A percentile compares a stretch with the other conserved stretches of the same genome.
Conservation (phyloP, 2,888 invertebrate species). For the Watsonalla binaria region DNA sequence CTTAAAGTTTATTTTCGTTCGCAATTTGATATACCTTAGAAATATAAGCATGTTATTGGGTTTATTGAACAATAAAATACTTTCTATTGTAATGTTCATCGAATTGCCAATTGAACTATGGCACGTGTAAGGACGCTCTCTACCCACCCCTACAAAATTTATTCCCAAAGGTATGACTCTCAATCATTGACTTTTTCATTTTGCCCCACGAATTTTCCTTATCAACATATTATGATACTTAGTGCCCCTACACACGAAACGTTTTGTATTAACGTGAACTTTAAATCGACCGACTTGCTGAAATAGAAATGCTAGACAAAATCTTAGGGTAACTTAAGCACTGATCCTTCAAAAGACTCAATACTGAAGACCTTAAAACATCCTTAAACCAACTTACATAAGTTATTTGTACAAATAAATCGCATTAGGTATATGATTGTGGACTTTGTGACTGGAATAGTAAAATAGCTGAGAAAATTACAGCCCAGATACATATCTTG, state of each 20-base stretch:
- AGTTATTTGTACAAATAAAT: constrained; percentile 20
- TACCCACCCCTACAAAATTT: constrained; percentile 51
- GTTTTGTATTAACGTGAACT: background rate
- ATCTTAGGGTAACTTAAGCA: too few species aligned
- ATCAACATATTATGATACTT: constrained; percentile 19
- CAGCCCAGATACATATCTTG: constrained; percentile 56
- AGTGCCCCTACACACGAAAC: constrained; percentile 7
- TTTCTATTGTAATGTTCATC: constrained; percentile 29
- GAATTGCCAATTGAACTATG: constrained; percentile 61
- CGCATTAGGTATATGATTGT: constrained; percentile 47
- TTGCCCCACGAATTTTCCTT: constrained; percentile 26
- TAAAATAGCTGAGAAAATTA: constrained; percentile 62
- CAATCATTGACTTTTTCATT: constrained; percentile 67
- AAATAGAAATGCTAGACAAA: too few species aligned
- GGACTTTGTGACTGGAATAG: constrained; percentile 56
- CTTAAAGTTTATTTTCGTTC: background rate
- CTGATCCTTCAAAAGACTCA: too few species aligned
- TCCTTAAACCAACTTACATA: background rate
- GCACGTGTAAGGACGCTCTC: constrained; percentile 49
- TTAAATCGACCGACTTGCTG: too few species aligned
- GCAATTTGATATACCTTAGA: background rate
- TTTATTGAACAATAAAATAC: constrained; percentile 3
- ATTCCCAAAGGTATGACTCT: constrained; percentile 74
- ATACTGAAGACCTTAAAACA: background rate
- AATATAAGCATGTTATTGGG: constrained; percentile 1